A percentile compares a stretch with the other conserved stretches of the same genome.
These are phyloP conservation scores for Oxystoma pomonae DNA, from an alignment of 2,888 invertebrate genomes.

Conservation along the genomic window DNA sequence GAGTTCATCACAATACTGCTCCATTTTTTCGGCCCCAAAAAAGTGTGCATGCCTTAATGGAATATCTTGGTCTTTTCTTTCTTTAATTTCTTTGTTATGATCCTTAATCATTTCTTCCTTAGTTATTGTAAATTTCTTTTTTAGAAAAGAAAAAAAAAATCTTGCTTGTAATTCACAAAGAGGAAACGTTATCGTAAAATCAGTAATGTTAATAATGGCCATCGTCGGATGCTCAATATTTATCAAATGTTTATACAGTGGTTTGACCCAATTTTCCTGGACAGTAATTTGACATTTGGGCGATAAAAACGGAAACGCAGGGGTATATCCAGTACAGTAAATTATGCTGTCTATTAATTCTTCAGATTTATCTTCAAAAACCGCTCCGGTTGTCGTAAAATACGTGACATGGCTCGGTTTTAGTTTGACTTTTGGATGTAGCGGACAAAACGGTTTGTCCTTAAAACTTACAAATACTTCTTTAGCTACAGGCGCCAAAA, in stretches of 20 bases:
- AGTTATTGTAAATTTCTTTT: conserved; percentile 52
- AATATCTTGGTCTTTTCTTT: conserved; percentile 55
- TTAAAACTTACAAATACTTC: conserved; percentile 37
- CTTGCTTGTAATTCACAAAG: conserved; percentile 80
- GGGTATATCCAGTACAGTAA: conserved; percentile 42
- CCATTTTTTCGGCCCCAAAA: conserved; percentile 59
- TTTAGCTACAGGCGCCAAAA: conserved; percentile 57
- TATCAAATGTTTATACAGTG: conserved; percentile 81
- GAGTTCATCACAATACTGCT: conserved; percentile 43
- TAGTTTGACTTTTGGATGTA: conserved; percentile 51
- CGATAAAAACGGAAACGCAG: conserved; percentile 50
- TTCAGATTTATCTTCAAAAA: not conserved
- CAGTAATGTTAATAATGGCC: conserved; percentile 80
- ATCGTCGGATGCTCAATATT: conserved; percentile 76
- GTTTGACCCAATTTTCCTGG: conserved; percentile 75
- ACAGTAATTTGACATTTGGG: conserved; percentile 65
- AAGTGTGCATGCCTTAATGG: conserved; percentile 70
- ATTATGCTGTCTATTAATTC: not conserved
- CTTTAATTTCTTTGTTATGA: conserved; percentile 54
- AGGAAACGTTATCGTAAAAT: conserved; percentile 77
- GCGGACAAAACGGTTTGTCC: conserved; percentile 19
- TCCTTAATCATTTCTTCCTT: conserved; percentile 60
- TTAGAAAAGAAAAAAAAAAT: conserved; percentile 58
- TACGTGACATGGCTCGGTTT: conserved; percentile 51
- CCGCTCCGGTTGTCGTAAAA: not conserved